Conservation (phyloP, 2,113 vertebrate species). For the Maccullochella peelii region DNA sequence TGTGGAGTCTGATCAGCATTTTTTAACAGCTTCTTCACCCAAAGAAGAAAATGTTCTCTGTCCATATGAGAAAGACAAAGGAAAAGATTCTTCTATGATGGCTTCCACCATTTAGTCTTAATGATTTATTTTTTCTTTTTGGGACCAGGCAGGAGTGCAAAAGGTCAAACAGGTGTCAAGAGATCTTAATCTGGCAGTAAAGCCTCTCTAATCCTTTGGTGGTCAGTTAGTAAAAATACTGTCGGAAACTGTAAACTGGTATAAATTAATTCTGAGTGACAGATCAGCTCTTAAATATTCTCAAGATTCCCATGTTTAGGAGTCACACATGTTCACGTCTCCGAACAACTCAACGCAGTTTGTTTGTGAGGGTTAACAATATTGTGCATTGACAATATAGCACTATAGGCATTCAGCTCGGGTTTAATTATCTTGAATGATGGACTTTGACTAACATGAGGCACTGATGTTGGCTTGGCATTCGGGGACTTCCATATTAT, state of each 20-base stretch:
- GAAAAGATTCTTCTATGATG: neutral
- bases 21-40: neutral
- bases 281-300: neutral
- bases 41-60: neutral
- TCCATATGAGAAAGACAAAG: neutral
- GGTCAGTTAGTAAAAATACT: neutral
- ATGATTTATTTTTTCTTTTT: neutral
- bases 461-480: too few species aligned
- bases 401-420: too few species aligned
- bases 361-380: too few species aligned
- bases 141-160: neutral
- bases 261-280: neutral
- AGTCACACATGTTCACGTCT: too few species aligned
- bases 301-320: too few species aligned
- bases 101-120: neutral
- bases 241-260: neutral
- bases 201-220: neutral
- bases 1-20: neutral
- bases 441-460: too few species aligned
- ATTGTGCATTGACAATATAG: too few species aligned
- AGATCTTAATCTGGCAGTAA: neutral
- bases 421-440: too few species aligned
- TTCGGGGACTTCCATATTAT: too few species aligned
- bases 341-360: too few species aligned
- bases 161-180: constrained; percentile 28